Evolutionary conservation across 2,113 vertebrate species (phyloP), one percentile per base, ranked within the genome.

Genomic region (Numenius arquata): DNA sequence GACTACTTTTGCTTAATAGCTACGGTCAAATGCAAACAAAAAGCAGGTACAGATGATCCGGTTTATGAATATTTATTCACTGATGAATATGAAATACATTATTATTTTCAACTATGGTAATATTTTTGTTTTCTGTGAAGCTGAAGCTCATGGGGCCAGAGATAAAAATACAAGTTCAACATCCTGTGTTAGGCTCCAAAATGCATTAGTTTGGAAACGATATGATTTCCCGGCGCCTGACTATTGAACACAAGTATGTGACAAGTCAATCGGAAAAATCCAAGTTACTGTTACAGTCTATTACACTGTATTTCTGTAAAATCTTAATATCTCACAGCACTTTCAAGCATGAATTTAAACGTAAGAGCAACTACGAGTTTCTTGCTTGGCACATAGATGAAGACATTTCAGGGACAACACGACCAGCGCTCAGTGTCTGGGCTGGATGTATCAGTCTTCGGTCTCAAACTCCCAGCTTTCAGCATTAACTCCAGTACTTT

Each of bases 111-210:
- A 56, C 48, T 27, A 40, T 15, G 9, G 27, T 36, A 73, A 70
- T 90, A 63, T 47, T 87, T 94, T 88, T 91, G 40, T 48, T 80
- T 86, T 71, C 73, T 25, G 40, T 87, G 61, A 93, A 87, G 52
- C 21, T 63, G 47, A 79, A 85, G 47, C 43, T 66, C 43, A 36
- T 34, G 38, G 2, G 6, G 36, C 55, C 61, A 83, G 61, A 81
- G 36, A 50, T 34, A 81, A n/a, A n/a, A n/a, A n/a, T n/a, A n/a
- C n/a, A n/a, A n/a, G n/a, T n/a, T n/a, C n/a, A n/a, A n/a, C n/a
- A n/a, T n/a, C n/a, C n/a, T n/a, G n/a, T n/a, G n/a, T n/a, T n/a
- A n/a, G n/a, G n/a, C 21, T 88, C 40, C 74, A 32, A 76, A 68
- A 83, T 18, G 7, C 18, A 29, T 68, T 82, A 40, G 26, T 77